phyloP scores from a whole-genome alignment of 2,888 invertebrate genomes.

The Epistrophella euchroma region DNA sequence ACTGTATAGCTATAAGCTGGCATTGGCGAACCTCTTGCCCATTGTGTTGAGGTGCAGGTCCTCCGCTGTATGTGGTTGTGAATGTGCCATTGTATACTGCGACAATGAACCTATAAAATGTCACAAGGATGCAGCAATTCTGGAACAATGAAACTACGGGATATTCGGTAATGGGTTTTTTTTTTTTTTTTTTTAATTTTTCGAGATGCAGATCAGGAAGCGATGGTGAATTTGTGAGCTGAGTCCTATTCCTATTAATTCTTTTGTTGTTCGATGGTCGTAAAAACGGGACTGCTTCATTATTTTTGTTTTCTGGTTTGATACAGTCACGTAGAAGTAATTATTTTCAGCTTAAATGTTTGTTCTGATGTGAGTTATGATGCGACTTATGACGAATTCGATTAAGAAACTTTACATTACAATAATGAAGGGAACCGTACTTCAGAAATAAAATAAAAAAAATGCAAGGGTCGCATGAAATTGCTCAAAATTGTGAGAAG shows the following conservation, averaged over 20 bases:
- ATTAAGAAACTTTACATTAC: not conserved
- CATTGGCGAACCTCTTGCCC: conserved; percentile 25
- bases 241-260: conserved; percentile 26
- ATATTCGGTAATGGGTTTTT: conserved; percentile 11
- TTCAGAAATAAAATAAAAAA: not conserved
- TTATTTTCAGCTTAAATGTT: conserved; percentile 31
- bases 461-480: not conserved
- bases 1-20: not conserved
- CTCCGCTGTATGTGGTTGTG: not conserved
- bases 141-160: conserved; percentile 44
- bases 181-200: conserved; percentile 7
- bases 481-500: not conserved
- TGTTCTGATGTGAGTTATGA: conserved; percentile 20
- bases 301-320: conserved; percentile 1
- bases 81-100: conserved; percentile 28
- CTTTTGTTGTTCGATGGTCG: conserved; percentile 16
- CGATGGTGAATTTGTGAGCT: conserved; percentile 25
- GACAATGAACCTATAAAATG: conserved; percentile 58
- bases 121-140: conserved; percentile 43
- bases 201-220: conserved; percentile 31
- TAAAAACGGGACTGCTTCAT: conserved; percentile 23
- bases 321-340: conserved; percentile 33
- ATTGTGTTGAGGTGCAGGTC: conserved; percentile 68
- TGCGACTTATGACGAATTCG: conserved; percentile 12
- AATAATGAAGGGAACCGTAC: not conserved